Evolutionary conservation across 1,140 invertebrate genomes (phyloP).

Genomic region (Eriocheir sinensis): DNA sequence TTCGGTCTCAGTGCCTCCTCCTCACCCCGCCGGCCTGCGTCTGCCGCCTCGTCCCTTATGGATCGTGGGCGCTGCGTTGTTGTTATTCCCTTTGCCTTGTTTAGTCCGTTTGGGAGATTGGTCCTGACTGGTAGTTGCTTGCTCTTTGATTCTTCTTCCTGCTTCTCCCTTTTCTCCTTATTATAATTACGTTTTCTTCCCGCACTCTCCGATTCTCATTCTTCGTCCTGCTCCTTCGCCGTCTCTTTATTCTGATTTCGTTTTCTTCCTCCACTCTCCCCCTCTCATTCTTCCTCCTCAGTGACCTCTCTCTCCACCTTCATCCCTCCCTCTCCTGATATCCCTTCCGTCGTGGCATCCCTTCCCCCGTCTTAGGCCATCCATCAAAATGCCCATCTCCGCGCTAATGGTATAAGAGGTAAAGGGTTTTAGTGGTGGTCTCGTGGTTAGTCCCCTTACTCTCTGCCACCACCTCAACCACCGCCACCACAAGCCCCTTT

Average conservation of each 20-base stretch:
- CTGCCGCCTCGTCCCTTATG: neutral
- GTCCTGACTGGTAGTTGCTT: neutral
- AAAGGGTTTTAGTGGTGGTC: neutral
- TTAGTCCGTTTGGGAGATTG: neutral
- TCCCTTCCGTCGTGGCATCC: too few species aligned
- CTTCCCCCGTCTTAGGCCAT: neutral
- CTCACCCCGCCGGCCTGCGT: neutral
- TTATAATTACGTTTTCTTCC: neutral
- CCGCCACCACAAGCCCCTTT: neutral
- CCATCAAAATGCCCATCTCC: neutral
- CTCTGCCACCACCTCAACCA: neutral
- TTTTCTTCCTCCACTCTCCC: neutral
- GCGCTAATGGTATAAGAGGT: neutral
- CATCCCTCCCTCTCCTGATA: neutral
- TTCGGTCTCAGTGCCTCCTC: neutral
- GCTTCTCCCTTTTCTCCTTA: neutral
- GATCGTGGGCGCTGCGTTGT: neutral
- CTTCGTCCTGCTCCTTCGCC: neutral
- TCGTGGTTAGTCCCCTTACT: neutral
- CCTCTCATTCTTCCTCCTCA: neutral
- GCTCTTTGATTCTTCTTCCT: neutral
- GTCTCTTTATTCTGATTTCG: too few species aligned
- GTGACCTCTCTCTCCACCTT: neutral
- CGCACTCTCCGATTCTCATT: neutral
- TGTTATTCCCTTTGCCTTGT: neutral